Evolutionary conservation across 2,888 invertebrate species (phyloP), one percentile per base, ranked within the genome.

Genomic region (Drosophila infuscata): DNA sequence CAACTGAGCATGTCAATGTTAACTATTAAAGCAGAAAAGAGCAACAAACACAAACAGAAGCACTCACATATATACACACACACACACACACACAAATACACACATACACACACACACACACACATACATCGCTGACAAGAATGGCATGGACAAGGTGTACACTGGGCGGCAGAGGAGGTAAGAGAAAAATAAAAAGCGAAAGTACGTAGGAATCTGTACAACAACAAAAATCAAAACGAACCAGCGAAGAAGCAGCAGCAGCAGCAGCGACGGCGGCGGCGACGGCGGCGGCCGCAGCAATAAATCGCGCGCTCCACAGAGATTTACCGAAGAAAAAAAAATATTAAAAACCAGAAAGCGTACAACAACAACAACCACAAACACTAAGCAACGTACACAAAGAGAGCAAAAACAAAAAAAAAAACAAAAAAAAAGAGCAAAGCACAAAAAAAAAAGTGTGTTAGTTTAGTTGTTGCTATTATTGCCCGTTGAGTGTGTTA

Each of bases 1-100:
- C 89, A 88, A 75, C 90, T 82, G 76, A 88, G 89, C 88, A 83
- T 90, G 90, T 90, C 88, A 88, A 79, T 83, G 86, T 79, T 85
- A 69, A 81, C 83, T 82, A 83, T 85, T 83, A 82, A 88, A 78
- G 79, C 82, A 76, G 73, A 74, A 74, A 74, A 81, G 66, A 70
- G 61, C 76, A 76, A 61, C 71, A 68, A 61, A 67, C 53, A 60
- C 53, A 67, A 36, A 46, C 17, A 53, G 59, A 63, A 38, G 33
- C 54, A 69, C 53, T 52, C 36, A 57, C 51, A 51, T 32, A 53
- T 8, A 25, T 25, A 25, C 20, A 25, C 51, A 51, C 36, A 53
- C 12, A 25, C 1, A 25, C 20, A 25, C 20, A 25, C 20, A 25
- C 20, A 25, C 20, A 25, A 0, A 25, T 1, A 52, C 30, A 48